Conservation (phyloP, 64 coral and sea anemone species). For the Stichodactyla helianthus region DNA sequence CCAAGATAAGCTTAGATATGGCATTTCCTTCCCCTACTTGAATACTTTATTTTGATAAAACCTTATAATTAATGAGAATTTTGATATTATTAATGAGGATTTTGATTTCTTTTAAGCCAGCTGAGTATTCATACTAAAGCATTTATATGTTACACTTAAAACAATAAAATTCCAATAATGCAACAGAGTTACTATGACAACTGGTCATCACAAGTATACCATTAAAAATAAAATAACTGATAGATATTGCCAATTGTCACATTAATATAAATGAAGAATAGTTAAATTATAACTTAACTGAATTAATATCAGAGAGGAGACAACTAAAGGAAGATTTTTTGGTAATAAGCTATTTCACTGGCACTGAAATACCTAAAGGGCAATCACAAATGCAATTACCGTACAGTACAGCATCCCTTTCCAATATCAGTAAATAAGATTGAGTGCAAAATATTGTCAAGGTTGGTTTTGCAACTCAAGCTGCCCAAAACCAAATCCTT, state of each 20-base stretch:
- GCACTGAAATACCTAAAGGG: too few relatives aligned
- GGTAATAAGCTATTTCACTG: too few relatives aligned
- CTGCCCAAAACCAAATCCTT: not conserved
- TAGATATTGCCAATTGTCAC: too few relatives aligned
- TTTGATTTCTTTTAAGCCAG: not conserved
- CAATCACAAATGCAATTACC: too few relatives aligned
- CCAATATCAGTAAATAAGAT: too few relatives aligned
- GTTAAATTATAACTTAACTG: not conserved
- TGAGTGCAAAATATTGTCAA: too few relatives aligned
- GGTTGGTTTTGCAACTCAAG: not conserved
- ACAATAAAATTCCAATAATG: constrained; percentile 9
- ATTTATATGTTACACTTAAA: not conserved
- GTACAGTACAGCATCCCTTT: too few relatives aligned
- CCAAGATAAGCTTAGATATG: not conserved
- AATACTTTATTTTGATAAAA: too few relatives aligned
- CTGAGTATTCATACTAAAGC: not conserved
- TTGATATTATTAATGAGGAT: not conserved
- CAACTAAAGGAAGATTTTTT: too few relatives aligned
- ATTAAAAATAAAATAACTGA: not conserved
- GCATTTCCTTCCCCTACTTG: not conserved
- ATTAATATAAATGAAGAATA: not conserved
- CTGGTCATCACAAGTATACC: not conserved
- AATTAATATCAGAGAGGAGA: too few relatives aligned
- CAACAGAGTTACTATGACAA: not conserved
- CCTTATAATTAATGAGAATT: too few relatives aligned